phyloP scores from a whole-genome alignment of 2,113 vertebrate species.

The Heterotilapia buettikoferi region DNA sequence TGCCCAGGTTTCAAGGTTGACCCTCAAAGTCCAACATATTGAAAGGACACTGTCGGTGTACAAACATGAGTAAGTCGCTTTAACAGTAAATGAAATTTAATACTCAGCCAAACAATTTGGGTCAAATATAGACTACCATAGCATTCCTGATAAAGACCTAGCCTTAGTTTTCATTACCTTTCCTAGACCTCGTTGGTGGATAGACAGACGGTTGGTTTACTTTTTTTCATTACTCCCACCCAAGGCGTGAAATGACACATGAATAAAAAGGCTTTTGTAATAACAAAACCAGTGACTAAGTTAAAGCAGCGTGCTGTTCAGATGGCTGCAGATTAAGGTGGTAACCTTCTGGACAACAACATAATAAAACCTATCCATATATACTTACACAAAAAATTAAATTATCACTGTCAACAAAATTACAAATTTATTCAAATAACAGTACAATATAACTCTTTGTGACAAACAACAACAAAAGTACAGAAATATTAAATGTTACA shows the following conservation, averaged over 20 bases:
- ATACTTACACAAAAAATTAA: rapidly evolving
- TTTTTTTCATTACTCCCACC: background rate
- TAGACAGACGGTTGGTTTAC: background rate
- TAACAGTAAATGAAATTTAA: background rate
- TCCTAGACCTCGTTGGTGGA: background rate
- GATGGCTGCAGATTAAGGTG: background rate
- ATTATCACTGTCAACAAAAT: background rate
- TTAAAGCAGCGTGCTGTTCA: background rate
- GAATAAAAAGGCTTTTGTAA: background rate
- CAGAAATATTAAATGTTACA: background rate
- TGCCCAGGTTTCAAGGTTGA: background rate
- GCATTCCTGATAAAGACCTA: background rate
- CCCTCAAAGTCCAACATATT: background rate
- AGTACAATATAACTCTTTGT: background rate
- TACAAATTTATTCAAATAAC: background rate
- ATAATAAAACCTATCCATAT: background rate
- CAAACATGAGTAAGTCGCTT: background rate
- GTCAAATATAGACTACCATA: background rate
- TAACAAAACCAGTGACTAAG: background rate
- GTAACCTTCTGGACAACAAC: background rate
- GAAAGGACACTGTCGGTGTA: background rate
- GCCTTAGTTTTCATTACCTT: background rate
- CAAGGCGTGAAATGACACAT: background rate
- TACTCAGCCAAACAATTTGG: background rate
- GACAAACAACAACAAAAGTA: background rate